Evolutionary conservation across 2,888 invertebrate genomes (phyloP).

Genomic region (Lepidochrysops patricia): DNA sequence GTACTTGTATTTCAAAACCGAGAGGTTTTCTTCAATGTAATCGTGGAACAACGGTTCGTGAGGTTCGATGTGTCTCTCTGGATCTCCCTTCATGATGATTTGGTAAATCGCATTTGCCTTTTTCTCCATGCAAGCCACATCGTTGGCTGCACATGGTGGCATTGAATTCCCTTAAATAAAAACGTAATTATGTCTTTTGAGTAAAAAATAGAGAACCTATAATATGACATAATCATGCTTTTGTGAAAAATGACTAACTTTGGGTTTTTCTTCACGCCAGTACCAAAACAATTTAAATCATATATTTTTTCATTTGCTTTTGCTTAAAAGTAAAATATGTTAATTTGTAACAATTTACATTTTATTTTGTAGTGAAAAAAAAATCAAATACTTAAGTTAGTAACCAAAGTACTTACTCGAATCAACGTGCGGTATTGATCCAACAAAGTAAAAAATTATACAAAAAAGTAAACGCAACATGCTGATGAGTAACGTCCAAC

Average conservation of each 20-base stretch:
- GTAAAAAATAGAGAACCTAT: too few relatives aligned
- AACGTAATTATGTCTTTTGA: too few relatives aligned
- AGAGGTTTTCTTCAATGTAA: constrained; percentile 21
- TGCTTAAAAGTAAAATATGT: too few relatives aligned
- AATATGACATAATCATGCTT: too few relatives aligned
- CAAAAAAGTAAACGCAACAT: background rate
- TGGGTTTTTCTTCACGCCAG: background rate
- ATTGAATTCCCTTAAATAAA: background rate
- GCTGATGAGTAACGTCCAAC: background rate
- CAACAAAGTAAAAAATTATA: background rate
- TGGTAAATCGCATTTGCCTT: constrained; percentile 6
- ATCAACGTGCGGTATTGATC: background rate
- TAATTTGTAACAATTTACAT: background rate
- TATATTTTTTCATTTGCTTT: too few relatives aligned
- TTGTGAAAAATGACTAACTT: background rate
- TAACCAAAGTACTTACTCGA: background rate
- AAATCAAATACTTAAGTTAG: too few relatives aligned
- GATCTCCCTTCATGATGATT: background rate
- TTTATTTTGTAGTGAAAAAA: too few relatives aligned
- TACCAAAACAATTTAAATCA: too few relatives aligned
- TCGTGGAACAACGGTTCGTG: constrained; percentile 19
- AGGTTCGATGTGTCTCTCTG: constrained; percentile 15
- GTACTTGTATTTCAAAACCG: constrained; percentile 19
- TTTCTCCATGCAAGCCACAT: constrained; percentile 1
- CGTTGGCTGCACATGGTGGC: background rate